Base-by-base conservation (phyloP, 2,888 invertebrate species). In the Rotaria socialis region DNA sequence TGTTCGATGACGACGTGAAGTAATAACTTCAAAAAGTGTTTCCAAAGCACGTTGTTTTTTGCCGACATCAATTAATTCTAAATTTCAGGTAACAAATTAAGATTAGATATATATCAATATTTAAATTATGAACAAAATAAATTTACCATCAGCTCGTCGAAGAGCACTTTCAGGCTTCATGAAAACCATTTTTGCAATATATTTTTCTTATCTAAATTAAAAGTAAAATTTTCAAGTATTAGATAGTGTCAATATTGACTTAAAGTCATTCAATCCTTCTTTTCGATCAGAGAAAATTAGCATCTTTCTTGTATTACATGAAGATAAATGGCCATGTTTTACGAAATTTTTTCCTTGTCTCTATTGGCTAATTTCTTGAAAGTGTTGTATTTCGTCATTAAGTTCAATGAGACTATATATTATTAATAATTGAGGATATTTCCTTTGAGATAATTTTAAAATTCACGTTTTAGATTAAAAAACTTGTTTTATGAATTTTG, bases 41-140 rank as follows among this genome's bases (percentile, higher is more conserved):
- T 99, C 98, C 91, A 99, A 93, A 86, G 99, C 99, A 90, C 97
- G 93, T 85, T 96, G 94, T 52, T 96, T 96, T 91, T 99, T 99
- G 52, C 97, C 97, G 89, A 99, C 95, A 93, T 97, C 97, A 92
- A 99, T 97, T 92, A 99, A 97, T 92, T 99, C 99, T 97, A 92
- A 60, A 92, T 89, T 88, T 41, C 75, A 14, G 16, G 16, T 52
- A 14, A 52, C 22, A 35, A 19, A 67, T 7, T 10, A 47, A 60
- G 41, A 47, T 47, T 85, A 75, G 5, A 27, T 19, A 41, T 16
- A 27, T 41, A n/a, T 41, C 4, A 41, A 41, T 74, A 7, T 4
- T 27, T 24, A 14, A 4, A 11, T 2, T 14, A 52, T 52, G 16
- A 52, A 52, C 52, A 52, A 19, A 8, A 16, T 19, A 1, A 74